Evolutionary conservation across 2,797 vertebrate species (phyloP).

Genomic region (Yasuhikotakia modesta): DNA sequence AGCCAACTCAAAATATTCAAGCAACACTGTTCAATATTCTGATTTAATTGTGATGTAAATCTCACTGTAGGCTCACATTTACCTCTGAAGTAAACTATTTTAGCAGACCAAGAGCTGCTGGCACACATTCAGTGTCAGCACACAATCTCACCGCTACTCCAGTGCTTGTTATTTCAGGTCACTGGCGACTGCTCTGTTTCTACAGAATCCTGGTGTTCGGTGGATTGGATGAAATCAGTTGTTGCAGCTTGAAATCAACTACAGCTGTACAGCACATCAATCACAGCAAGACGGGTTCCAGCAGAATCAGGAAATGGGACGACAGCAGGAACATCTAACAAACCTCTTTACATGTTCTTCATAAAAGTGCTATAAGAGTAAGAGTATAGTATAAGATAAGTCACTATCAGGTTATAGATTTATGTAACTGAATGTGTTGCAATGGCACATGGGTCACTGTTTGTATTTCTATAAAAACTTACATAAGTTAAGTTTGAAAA

Average conservation of each 20-base stretch:
- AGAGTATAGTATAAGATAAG: too few species aligned
- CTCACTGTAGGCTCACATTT: not conserved
- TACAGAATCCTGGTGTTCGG: not conserved
- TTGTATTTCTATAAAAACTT: conserved; percentile 52
- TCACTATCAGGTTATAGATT: conserved; percentile 49
- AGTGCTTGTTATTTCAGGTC: not conserved
- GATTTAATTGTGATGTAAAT: not conserved
- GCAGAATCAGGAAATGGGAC: too few species aligned
- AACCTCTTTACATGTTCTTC: too few species aligned
- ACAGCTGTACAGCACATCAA: too few species aligned
- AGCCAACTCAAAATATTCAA: too few species aligned
- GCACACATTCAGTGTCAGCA: conserved; percentile 6
- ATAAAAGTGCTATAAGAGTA: too few species aligned
- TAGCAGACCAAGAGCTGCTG: not conserved
- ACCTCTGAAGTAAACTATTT: not conserved
- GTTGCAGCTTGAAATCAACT: too few species aligned
- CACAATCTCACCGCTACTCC: not conserved
- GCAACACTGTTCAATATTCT: not conserved
- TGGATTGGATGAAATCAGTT: too few species aligned
- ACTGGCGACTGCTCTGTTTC: not conserved
- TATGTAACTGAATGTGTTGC: conserved; percentile 45
- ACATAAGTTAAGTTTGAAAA: conserved; percentile 50
- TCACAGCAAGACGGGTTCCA: too few species aligned
- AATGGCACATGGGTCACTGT: conserved; percentile 20
- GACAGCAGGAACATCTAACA: too few species aligned